These are phyloP conservation scores for Drosophila ogumai DNA, from an alignment of 1,140 invertebrate genomes.

Conservation along the genomic window DNA sequence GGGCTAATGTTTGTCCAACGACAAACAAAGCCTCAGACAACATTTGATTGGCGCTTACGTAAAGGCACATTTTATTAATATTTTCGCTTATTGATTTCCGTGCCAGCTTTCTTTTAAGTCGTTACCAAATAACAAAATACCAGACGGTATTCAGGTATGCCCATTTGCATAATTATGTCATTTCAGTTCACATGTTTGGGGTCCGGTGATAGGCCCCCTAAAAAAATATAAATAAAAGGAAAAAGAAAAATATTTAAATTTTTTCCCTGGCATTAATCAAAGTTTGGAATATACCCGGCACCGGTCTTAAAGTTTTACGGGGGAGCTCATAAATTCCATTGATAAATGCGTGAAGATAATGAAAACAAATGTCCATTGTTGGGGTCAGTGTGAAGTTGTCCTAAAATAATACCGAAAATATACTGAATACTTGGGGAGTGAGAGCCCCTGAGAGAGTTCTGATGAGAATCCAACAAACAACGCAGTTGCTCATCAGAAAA, in stretches of 20 bases:
- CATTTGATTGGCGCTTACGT: slow-evolving; percentile 69
- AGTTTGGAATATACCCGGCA: slow-evolving; percentile 9
- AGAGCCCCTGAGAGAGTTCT: slow-evolving; percentile 19
- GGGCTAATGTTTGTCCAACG: slow-evolving; percentile 49
- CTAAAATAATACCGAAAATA: slow-evolving; percentile 26
- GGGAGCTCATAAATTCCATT: slow-evolving; percentile 51
- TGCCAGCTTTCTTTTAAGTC: slow-evolving; percentile 65
- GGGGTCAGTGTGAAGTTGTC: slow-evolving; percentile 38
- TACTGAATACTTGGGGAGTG: background rate
- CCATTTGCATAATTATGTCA: slow-evolving; percentile 75
- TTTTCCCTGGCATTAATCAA: slow-evolving; percentile 56
- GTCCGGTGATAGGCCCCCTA: background rate
- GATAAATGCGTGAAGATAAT: slow-evolving; percentile 39
- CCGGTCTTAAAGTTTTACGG: slow-evolving; percentile 44
- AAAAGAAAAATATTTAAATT: slow-evolving; percentile 49
- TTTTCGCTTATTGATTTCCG: slow-evolving; percentile 58
- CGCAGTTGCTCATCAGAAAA: slow-evolving; percentile 35
- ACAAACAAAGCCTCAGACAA: slow-evolving; percentile 38
- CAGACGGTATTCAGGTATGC: slow-evolving; percentile 35
- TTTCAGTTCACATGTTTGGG: slow-evolving; percentile 37
- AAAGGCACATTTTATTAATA: slow-evolving; percentile 64
- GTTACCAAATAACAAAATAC: slow-evolving; percentile 45
- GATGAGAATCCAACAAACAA: slow-evolving; percentile 27
- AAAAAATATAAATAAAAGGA: slow-evolving; percentile 14
- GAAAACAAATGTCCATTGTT: slow-evolving; percentile 45